phyloP scores from a whole-genome alignment of 2,113 vertebrate species.

The Propithecus coquereli region DNA sequence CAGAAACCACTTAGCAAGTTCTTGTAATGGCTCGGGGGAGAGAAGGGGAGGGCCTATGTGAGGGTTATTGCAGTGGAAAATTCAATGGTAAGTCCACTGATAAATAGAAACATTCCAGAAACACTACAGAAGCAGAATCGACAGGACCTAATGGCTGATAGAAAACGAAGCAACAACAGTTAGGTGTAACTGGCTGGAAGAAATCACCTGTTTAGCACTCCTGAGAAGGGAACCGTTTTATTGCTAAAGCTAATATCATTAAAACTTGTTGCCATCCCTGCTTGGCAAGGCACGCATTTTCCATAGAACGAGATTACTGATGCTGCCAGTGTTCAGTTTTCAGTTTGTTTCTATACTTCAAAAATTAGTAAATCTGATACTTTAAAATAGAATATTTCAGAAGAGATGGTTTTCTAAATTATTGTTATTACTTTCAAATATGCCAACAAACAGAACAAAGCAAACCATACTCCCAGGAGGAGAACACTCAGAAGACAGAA shows the following conservation, averaged over 20 bases:
- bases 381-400: slow-evolving; percentile 21
- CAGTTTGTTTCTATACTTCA: neutral
- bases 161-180: neutral
- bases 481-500: neutral
- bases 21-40: neutral
- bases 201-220: neutral
- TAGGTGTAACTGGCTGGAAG: neutral
- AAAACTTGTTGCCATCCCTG: neutral
- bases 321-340: neutral
- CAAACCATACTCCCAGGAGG: neutral
- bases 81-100: neutral
- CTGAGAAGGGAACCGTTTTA: neutral
- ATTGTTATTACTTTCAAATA: slow-evolving; percentile 20
- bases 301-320: neutral
- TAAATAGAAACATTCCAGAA: neutral
- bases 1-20: neutral
- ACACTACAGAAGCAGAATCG: neutral
- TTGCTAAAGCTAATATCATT: neutral
- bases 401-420: slow-evolving; percentile 22
- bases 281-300: neutral
- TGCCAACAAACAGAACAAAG: neutral
- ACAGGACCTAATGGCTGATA: neutral
- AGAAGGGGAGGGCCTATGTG: neutral
- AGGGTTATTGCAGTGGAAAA: neutral
- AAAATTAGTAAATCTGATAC: neutral